These are phyloP conservation scores for Drosophila ogumai DNA, from an alignment of 1,140 invertebrate genomes.

Conservation along the genomic window DNA sequence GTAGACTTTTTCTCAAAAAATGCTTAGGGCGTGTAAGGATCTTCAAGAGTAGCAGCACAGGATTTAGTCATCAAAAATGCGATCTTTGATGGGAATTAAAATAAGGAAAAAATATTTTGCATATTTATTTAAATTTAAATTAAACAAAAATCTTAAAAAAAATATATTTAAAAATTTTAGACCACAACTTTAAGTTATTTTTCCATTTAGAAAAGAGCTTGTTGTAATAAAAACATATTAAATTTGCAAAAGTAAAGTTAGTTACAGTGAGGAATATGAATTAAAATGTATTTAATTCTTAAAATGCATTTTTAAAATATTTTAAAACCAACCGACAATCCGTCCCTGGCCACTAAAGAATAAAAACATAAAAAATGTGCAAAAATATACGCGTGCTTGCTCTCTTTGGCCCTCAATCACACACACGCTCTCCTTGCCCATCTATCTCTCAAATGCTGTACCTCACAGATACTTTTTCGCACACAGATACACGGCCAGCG, in stretches of 20 bases:
- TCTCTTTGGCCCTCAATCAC: constrained; percentile 5
- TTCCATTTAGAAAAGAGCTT: no score
- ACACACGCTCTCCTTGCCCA: not conserved
- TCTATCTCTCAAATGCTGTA: constrained; percentile 43
- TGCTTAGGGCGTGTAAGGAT: constrained; percentile 16
- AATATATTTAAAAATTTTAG: no score
- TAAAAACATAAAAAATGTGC: constrained; percentile 12
- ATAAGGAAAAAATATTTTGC: no score
- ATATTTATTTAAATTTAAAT: not conserved
- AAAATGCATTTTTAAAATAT: not conserved
- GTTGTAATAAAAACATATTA: no score
- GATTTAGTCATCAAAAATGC: not conserved
- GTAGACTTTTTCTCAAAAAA: constrained; percentile 60
- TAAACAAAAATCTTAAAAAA: no score
- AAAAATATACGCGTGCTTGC: constrained; percentile 34
- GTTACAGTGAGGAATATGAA: no score
- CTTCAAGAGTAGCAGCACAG: constrained; percentile 3
- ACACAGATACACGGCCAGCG: constrained; percentile 19
- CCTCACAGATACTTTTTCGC: constrained; percentile 57
- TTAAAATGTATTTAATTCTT: no score
- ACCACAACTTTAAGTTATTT: no score
- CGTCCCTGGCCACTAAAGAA: constrained; percentile 10
- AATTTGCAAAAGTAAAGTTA: no score
- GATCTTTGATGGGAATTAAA: not conserved
- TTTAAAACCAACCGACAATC: not conserved